These are phyloP conservation scores for Glaucopsyche alexis DNA, from an alignment of 2,888 invertebrate genomes.

Conservation along the genomic window DNA sequence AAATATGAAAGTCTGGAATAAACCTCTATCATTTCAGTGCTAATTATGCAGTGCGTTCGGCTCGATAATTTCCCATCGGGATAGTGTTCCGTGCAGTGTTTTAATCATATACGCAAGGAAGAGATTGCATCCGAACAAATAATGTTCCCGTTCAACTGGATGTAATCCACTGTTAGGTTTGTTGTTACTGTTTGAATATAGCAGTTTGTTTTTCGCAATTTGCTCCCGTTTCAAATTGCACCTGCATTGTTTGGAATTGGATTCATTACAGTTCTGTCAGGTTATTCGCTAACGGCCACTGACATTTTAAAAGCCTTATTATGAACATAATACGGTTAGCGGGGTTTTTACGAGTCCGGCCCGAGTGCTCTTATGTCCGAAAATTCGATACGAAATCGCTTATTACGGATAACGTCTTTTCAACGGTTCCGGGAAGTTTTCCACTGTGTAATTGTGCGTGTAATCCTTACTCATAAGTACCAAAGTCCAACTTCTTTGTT, in stretches of 20 bases:
- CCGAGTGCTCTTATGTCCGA: slow-evolving; percentile 26
- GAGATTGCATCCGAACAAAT: slow-evolving; percentile 77
- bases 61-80: slow-evolving; percentile 75
- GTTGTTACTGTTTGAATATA: slow-evolving; percentile 57
- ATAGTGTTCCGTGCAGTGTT: slow-evolving; percentile 68
- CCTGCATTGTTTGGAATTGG: slow-evolving; percentile 36
- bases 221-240: slow-evolving; percentile 39
- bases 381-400: slow-evolving; percentile 24
- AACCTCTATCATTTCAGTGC: slow-evolving; percentile 50
- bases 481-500: background rate
- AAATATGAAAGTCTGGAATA: slow-evolving; percentile 23
- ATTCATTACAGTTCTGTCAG: slow-evolving; percentile 34
- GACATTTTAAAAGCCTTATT: slow-evolving; percentile 34
- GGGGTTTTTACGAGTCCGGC: slow-evolving; percentile 24
- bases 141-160: slow-evolving; percentile 55
- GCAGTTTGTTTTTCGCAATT: slow-evolving; percentile 58
- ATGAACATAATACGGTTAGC: slow-evolving; percentile 29
- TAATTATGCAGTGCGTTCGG: slow-evolving; percentile 77
- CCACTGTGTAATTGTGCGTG: background rate
- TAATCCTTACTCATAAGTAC: background rate
- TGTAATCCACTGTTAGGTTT: slow-evolving; percentile 68
- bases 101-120: slow-evolving; percentile 75
- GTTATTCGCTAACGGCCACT: slow-evolving; percentile 31
- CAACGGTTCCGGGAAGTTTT: slow-evolving; percentile 10
- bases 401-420: slow-evolving; percentile 26